Evolutionary conservation across 2,888 invertebrate species (phyloP), one percentile per base, ranked within the genome.

Genomic region (Seira ritae): DNA sequence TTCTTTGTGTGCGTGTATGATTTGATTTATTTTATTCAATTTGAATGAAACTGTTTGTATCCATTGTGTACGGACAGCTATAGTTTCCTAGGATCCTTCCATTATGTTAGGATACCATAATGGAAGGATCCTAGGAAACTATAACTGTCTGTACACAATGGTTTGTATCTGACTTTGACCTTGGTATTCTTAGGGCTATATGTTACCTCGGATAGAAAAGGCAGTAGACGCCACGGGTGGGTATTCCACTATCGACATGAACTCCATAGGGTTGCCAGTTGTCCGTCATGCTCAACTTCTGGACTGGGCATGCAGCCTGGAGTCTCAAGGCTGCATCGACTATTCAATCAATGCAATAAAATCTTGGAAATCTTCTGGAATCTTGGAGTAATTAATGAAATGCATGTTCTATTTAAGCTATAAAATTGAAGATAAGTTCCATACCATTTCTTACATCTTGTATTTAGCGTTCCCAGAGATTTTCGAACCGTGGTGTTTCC

Each of bases 221-320:
- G 74, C 79, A 3, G 62, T 84, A 50, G 19, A 74, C 20, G 79
- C 79, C 0, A 74, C 75, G 0, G 84, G 84, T n/a, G 84, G 84
- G 12, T 74, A 17, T 37, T 6, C n/a, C 15, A 74, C 78, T 0
- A 23, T 84, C 42, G 37, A 50, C 19, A 22, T 19, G 6, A 55
- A 22, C 15, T 62, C 73, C 0, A 83, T 37, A 22, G 85, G 85
- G 8, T 20, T 73, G 8, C 70, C 24, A n/a, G 85, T 85, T 0
- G 31, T 85, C 0, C 71, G 82, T 1, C 81, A 80, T 24, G 79
- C 75, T 0, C 72, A 73, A 42, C 67, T 85, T 4, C 22, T 85
- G 6, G 80, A 85, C 24, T 85, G 83, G 83, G 79, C 80, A 15
- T 85, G 85, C 66, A 76, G 71, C 6, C 24, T 80, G 12, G 55